Base-by-base conservation (phyloP, 2,113 vertebrate species). In the Salvator merianae region DNA sequence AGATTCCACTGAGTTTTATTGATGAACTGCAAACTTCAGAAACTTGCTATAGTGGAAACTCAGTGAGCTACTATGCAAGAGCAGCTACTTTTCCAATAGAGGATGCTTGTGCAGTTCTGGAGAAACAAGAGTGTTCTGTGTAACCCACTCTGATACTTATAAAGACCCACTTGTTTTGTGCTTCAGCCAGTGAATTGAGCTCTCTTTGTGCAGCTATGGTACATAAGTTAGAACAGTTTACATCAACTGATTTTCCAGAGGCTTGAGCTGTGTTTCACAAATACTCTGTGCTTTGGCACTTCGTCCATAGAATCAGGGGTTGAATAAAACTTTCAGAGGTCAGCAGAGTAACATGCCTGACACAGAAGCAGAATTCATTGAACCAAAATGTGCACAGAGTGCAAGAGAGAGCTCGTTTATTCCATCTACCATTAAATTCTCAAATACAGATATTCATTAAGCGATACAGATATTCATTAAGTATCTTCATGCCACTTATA, bases 91-190 rank as follows among this genome's bases (percentile, higher is more conserved):
- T 40, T 36, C 66, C 70, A 28, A 4, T 3, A 1, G 78, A 24
- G 78, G 53, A 70, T 53, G 86, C 66, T 83, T 78, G 16, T n/a
- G 4, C 24, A 40, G 13, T 79, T 82, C 28, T 30, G 80, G 38
- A 82, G 53, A 78, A 93, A 94, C 82, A 87, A 66, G 84, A 83
- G 32, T 20, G 2, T 76, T 89, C 5, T 88, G 84, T 85, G 62
- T 88, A 76, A 72, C 32, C 70, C 0, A 0, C 85, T 90, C 82
- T 20, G 68, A 78, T 81, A 81, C 30, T 84, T 66, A 87, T 38
- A 88, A 93, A 93, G 85, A 70, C 86, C 78, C 38, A 80, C 68
- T 89, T 93, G 88, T 93, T 59, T 88, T n/a, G 40, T 68, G 28
- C 50, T 36, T 69, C 22, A 74, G 50, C 50, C 47, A 75, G 75